Evolutionary conservation across 2,797 vertebrate genomes (phyloP).

Genomic region (Botia almorhae): DNA sequence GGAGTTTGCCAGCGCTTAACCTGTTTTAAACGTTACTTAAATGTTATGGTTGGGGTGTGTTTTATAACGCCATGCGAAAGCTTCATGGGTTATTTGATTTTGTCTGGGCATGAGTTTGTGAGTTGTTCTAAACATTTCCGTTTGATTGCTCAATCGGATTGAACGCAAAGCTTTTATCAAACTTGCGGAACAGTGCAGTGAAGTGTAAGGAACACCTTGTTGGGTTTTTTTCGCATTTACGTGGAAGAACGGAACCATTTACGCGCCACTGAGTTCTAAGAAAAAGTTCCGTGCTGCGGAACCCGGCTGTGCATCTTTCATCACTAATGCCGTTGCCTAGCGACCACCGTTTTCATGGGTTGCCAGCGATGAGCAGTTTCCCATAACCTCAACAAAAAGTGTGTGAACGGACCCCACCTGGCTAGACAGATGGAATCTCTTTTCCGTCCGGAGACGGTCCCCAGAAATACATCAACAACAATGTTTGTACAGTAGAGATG

Average conservation of each 20-base stretch:
- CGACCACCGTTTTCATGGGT: conserved; percentile 14
- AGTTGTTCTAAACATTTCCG: background rate
- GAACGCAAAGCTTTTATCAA: background rate
- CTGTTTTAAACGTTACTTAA: background rate
- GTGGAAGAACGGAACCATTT: conserved; percentile 62
- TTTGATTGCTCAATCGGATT: background rate
- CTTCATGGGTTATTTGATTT: background rate
- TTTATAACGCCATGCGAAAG: background rate
- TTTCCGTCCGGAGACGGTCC: background rate
- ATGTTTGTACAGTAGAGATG: conserved; percentile 48
- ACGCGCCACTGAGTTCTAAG: conserved; percentile 7
- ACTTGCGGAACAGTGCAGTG: conserved; percentile 26
- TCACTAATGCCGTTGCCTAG: background rate
- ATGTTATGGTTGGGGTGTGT: background rate
- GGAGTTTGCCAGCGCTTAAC: background rate
- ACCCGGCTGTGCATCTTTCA: conserved; percentile 19
- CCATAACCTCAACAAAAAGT: background rate
- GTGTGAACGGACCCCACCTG: background rate
- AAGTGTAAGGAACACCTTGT: background rate
- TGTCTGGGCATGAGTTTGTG: background rate
- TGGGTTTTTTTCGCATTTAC: conserved; percentile 64
- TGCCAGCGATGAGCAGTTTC: background rate
- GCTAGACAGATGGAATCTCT: background rate
- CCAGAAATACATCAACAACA: background rate
- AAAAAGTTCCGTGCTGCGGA: background rate